These are phyloP conservation scores for Empis livida DNA, from an alignment of 2,888 invertebrate genomes.

Conservation along the genomic window DNA sequence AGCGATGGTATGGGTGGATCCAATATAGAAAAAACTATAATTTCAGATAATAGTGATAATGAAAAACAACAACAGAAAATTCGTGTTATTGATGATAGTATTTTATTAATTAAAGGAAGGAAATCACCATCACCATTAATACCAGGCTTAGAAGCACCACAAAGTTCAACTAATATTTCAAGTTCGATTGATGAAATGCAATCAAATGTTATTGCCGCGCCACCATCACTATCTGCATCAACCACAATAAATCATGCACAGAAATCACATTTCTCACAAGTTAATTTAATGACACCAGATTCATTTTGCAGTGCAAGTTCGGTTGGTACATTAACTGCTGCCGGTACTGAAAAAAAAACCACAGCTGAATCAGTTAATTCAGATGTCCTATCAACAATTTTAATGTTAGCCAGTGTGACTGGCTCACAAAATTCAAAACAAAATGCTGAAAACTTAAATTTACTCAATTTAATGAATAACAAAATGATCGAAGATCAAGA, in stretches of 20 bases:
- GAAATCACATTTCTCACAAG: constrained; percentile 26
- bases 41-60: constrained; percentile 5
- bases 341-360: constrained; percentile 24
- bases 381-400: constrained; percentile 32
- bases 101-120: neutral
- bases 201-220: neutral
- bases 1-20: neutral
- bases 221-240: constrained; percentile 16
- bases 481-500: constrained; percentile 32
- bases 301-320: constrained; percentile 49
- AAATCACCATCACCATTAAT: neutral
- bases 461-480: constrained; percentile 31
- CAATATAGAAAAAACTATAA: neutral
- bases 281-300: constrained; percentile 78
- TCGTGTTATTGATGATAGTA: constrained; percentile 17
- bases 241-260: neutral
- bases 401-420: constrained; percentile 33
- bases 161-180: neutral
- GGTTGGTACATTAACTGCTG: neutral
- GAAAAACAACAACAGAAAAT: constrained; percentile 6
- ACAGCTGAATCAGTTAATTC: constrained; percentile 25
- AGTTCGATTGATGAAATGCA: too few species aligned
- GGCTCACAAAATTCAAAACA: constrained; percentile 18
- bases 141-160: neutral
- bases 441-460: constrained; percentile 25